Percentiles rank a stretch among this genome's conserved stretches.
phyloP scores from a whole-genome alignment of 2,797 vertebrate genomes.

The Characodon lateralis region DNA sequence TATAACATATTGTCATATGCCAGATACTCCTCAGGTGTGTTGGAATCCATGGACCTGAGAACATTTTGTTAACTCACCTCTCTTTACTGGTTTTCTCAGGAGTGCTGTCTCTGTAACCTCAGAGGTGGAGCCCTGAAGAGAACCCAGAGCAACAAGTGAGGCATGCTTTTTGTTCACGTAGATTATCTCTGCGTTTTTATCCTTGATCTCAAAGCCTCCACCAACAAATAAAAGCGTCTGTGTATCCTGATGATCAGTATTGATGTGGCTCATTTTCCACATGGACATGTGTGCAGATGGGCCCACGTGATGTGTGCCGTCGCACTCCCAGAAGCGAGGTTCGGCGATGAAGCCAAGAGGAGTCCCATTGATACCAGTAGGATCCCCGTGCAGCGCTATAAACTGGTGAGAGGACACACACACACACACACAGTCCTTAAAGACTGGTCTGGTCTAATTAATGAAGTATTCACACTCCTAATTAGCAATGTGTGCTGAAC shows the following conservation, averaged over 20 bases:
- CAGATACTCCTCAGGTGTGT: neutral
- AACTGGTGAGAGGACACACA: conserved; percentile 86
- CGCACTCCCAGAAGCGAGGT: conserved; percentile 93
- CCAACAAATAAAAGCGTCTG: conserved; percentile 25
- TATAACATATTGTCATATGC: neutral
- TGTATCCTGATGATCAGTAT: conserved; percentile 39
- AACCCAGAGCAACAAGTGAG: conserved; percentile 93
- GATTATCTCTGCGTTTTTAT: conserved; percentile 44
- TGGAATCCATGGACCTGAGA: neutral
- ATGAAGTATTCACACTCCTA: conserved; percentile 79
- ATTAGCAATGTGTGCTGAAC: conserved; percentile 81
- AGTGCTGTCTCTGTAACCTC: conserved; percentile 96
- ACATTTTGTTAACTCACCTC: conserved; percentile 22
- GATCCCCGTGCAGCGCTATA: conserved; percentile 93
- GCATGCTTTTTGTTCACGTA: conserved; percentile 45
- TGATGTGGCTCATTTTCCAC: conserved; percentile 39
- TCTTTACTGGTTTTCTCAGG: conserved; percentile 72
- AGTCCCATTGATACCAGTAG: conserved; percentile 90
- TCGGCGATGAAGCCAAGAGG: conserved; percentile 88
- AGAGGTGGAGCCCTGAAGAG: conserved; percentile 96
- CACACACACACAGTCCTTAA: conserved; percentile 54
- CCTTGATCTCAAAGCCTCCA: conserved; percentile 49
- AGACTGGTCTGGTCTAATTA: conserved; percentile 76
- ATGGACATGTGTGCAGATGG: conserved; percentile 83
- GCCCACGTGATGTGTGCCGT: conserved; percentile 95